These are phyloP conservation scores for Thymallus thymallus DNA, from an alignment of 2,113 vertebrate genomes.

Conservation along the genomic window DNA sequence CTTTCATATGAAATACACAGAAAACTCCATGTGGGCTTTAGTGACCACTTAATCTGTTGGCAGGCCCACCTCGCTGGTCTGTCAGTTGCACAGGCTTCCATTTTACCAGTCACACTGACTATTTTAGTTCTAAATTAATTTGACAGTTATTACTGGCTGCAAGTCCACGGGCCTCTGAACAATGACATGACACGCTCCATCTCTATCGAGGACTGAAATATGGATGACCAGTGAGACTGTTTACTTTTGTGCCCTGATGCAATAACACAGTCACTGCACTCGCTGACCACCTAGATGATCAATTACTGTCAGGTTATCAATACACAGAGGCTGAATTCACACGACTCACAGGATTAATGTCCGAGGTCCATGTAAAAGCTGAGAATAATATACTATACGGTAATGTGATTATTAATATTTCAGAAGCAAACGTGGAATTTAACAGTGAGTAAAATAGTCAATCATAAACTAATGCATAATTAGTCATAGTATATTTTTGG, in stretches of 20 bases:
- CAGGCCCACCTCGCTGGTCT: slow-evolving; percentile 29
- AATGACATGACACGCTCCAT: slow-evolving; percentile 29
- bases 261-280: slow-evolving; percentile 8
- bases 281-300: background rate
- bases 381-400: background rate
- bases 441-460: background rate
- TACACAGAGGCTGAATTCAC: background rate
- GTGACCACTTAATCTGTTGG: slow-evolving; percentile 71
- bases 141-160: slow-evolving; percentile 55
- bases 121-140: slow-evolving; percentile 62
- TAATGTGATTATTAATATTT: background rate
- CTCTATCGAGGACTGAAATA: slow-evolving; percentile 17
- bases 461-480: background rate
- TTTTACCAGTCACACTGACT: slow-evolving; percentile 55
- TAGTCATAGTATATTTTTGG: background rate
- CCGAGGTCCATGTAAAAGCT: background rate
- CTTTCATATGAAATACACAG: slow-evolving; percentile 66
- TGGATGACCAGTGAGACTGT: slow-evolving; percentile 25
- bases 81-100: slow-evolving; percentile 51
- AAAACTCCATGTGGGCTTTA: slow-evolving; percentile 59
- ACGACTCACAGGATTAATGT: background rate
- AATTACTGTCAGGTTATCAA: slow-evolving; percentile 14
- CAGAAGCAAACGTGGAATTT: background rate
- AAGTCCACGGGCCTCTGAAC: slow-evolving; percentile 22
- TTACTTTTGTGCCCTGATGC: slow-evolving; percentile 24